Evolutionary conservation across 2,797 vertebrate species (phyloP).

Genomic region (Columba guinea): DNA sequence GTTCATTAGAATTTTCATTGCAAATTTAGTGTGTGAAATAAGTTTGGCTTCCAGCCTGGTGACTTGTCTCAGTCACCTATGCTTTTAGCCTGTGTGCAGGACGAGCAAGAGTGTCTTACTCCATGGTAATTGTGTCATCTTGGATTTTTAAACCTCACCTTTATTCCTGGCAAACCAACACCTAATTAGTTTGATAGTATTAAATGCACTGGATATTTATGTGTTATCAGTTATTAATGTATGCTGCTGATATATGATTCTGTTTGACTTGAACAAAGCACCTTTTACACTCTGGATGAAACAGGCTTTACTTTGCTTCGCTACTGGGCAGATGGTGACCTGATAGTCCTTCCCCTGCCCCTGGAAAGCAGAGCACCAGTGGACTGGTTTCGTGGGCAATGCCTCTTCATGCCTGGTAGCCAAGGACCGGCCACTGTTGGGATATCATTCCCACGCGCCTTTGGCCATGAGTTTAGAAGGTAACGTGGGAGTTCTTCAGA

Average conservation of each 20-base stretch:
- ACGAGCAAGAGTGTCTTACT: constrained; percentile 13
- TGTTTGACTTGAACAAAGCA: constrained; percentile 35
- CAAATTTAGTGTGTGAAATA: constrained; percentile 1
- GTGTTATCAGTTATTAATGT: constrained; percentile 62
- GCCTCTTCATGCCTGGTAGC: neutral
- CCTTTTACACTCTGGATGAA: neutral
- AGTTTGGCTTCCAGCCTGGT: constrained; percentile 42
- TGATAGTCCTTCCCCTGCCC: neutral
- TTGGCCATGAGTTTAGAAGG: neutral
- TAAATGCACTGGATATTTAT: constrained; percentile 35
- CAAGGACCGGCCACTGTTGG: neutral
- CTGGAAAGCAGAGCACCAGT: neutral
- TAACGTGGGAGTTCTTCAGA: neutral
- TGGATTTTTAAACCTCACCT: constrained; percentile 39
- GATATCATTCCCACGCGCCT: neutral
- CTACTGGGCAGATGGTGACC: neutral
- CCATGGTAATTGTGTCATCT: constrained; percentile 51
- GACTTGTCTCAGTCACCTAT: constrained; percentile 37
- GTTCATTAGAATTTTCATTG: constrained; percentile 30
- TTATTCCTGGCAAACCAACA: constrained; percentile 56
- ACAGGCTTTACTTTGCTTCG: neutral
- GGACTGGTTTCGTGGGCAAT: neutral
- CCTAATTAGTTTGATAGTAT: constrained; percentile 50
- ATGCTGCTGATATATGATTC: neutral
- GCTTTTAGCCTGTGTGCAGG: constrained; percentile 31